phyloP scores from a whole-genome alignment of 2,888 invertebrate species.

The Escarpia spicata region DNA sequence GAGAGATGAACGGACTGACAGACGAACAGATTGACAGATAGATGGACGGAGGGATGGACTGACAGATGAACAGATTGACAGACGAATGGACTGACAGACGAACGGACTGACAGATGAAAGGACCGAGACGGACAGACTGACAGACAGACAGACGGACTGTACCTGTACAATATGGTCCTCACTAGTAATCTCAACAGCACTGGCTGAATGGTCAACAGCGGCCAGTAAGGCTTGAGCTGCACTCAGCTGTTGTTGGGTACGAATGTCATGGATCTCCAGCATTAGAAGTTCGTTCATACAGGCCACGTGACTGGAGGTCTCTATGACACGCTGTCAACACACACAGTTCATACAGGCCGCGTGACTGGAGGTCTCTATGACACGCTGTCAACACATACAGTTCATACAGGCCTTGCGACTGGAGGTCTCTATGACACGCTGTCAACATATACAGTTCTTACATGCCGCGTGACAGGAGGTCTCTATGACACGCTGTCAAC shows the following conservation, averaged over 20 bases:
- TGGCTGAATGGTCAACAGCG: conserved; percentile 86
- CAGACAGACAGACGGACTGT: conserved; percentile 26
- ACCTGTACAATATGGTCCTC: conserved; percentile 85
- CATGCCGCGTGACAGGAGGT: neutral
- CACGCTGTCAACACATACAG: conserved; percentile 64
- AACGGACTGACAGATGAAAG: too few relatives aligned
- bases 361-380: conserved; percentile 69
- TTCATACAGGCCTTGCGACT: conserved; percentile 65
- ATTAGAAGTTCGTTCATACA: conserved; percentile 77
- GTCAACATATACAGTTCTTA: neutral
- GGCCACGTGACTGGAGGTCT: conserved; percentile 69
- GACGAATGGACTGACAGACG: too few relatives aligned
- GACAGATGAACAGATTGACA: too few relatives aligned
- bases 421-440: neutral
- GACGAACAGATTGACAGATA: too few relatives aligned
- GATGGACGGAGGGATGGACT: too few relatives aligned
- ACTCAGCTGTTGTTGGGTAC: conserved; percentile 78
- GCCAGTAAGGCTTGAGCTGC: conserved; percentile 84
- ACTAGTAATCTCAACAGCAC: conserved; percentile 89
- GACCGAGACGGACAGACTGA: too few relatives aligned
- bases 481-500: neutral
- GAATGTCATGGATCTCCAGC: conserved; percentile 82
- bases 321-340: conserved; percentile 68
- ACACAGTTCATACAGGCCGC: conserved; percentile 68
- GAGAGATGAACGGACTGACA: too few relatives aligned